Percentiles rank a stretch among this genome's conserved stretches.
Conservation (phyloP, 2,888 invertebrate genomes). For the Dynastes hyllus region DNA sequence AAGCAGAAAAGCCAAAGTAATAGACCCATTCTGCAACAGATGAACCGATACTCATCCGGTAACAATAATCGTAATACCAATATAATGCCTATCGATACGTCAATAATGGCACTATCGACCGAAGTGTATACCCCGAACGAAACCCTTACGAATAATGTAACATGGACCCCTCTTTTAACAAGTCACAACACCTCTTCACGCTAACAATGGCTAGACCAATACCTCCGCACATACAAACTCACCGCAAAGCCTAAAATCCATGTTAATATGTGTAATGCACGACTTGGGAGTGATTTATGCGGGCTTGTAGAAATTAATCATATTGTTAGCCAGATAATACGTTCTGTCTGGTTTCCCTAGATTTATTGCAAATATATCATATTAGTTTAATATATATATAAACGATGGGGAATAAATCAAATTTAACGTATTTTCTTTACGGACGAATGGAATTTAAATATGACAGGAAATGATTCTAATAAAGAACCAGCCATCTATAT, state of each 20-base stretch:
- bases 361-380: constrained; percentile 49
- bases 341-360: constrained; percentile 43
- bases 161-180: constrained; percentile 61
- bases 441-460: constrained; percentile 27
- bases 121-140: constrained; percentile 42
- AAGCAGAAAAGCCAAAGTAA: constrained; percentile 41
- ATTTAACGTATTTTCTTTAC: constrained; percentile 37
- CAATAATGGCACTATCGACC: constrained; percentile 62
- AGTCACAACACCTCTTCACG: constrained; percentile 69
- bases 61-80: constrained; percentile 47
- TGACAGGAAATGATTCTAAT: constrained; percentile 40
- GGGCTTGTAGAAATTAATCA: constrained; percentile 57
- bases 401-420: constrained; percentile 36
- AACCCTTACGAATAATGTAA: constrained; percentile 61
- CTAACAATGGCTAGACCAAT: constrained; percentile 63
- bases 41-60: constrained; percentile 48
- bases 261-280: constrained; percentile 67
- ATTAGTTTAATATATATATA: constrained; percentile 41
- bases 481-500: constrained; percentile 29
- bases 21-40: constrained; percentile 50
- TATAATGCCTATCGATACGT: constrained; percentile 63
- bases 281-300: constrained; percentile 65
- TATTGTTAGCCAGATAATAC: constrained; percentile 46
- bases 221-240: constrained; percentile 62
- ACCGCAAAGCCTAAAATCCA: constrained; percentile 67